Evolutionary conservation across 2,113 vertebrate species (phyloP).

Genomic region (Alouatta palliata): DNA sequence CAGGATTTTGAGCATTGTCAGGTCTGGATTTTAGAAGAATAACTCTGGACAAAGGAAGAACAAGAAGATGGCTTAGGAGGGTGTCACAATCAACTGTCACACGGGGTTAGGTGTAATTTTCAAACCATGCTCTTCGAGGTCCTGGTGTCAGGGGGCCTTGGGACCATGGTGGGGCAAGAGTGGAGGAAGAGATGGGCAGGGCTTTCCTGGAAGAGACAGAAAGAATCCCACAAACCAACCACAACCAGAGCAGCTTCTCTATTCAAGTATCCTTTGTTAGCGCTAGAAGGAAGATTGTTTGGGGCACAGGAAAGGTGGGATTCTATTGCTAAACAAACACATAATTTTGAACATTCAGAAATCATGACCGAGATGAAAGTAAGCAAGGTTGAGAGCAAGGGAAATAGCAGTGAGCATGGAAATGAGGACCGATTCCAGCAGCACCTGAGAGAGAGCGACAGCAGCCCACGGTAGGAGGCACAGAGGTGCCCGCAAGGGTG

Average conservation of each 20-base stretch:
- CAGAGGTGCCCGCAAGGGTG: not conserved
- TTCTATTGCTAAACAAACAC: not conserved
- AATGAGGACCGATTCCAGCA: not conserved
- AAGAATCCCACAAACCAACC: not conserved
- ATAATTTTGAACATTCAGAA: not conserved
- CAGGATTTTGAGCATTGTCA: not conserved
- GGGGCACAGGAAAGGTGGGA: not conserved
- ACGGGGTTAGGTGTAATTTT: not conserved
- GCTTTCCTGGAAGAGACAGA: not conserved
- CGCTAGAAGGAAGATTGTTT: not conserved
- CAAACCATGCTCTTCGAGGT: not conserved
- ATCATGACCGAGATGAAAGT: not conserved
- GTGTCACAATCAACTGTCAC: not conserved
- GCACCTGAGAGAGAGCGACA: not conserved
- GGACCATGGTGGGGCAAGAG: accelerated
- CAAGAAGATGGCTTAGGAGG: not conserved
- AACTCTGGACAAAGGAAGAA: not conserved
- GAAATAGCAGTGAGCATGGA: accelerated
- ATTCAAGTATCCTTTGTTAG: not conserved
- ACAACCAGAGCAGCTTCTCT: not conserved
- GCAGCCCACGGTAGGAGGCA: not conserved
- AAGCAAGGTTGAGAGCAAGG: accelerated
- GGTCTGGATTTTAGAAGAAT: not conserved
- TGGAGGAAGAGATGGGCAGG: not conserved
- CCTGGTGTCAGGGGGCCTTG: not conserved